Evolutionary conservation across 2,888 invertebrate species (phyloP), one percentile per base, ranked within the genome.

Genomic region (Isoperla grammatica): DNA sequence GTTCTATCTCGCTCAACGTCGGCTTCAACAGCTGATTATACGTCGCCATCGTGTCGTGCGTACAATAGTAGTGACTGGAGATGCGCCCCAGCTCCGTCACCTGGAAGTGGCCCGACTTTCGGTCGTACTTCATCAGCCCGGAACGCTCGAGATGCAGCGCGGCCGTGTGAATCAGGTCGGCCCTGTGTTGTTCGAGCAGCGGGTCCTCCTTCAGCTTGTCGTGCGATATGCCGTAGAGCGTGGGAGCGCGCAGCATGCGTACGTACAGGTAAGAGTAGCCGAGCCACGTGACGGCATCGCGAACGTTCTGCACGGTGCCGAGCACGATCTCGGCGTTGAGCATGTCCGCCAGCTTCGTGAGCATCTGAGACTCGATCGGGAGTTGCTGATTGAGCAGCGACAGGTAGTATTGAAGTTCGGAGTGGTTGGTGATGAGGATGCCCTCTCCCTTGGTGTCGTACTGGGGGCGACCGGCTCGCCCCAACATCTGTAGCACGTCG

Each of bases 191-290:
- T 71, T 98, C 96, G 64, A 99, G 74, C 9, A 90, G 73, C 0
- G 85, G 84, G 76, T 99, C 98, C 22, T 89, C 87, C 65, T 89
- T 87, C 12, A 87, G 70, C 64, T 83, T 84, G 69, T 94, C 93
- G 13, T 83, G 79, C 0, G 87, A 78, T n/a, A 98, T 85, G 0
- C 94, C 95, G 73, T 98, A 98, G 19, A 97, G 74, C 0, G 85
- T 84, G 0, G 97, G 95, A 68, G 91, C 88, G 0, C 94, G 82
- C 48, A 95, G 76, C 97, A 99, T 96, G 45, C 97, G 74, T 19
- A 99, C 90, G 73, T 96, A 99, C 1, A 99, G 81, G 74, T 99
- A 99, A 0, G 96, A 95, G 74, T 99, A 99, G 0, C 95, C 95
- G 63, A 95, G 73, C 96, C 96, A 96, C 0, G 88, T 88, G 55